These are phyloP conservation scores for Pelodytes ibericus DNA, from an alignment of 2,797 vertebrate genomes.

Conservation along the genomic window DNA sequence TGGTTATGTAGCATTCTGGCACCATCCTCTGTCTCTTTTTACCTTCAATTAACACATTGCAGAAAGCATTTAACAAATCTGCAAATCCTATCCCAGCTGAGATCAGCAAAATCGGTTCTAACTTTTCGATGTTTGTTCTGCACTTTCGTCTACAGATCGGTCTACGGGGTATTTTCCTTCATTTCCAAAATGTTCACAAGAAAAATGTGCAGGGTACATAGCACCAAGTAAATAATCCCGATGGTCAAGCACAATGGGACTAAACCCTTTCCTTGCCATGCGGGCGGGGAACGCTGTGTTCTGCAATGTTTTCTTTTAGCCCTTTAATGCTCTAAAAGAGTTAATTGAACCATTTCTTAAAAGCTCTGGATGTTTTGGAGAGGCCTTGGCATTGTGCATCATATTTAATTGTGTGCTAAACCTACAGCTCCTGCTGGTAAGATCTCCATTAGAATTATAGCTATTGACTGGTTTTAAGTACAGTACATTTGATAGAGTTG, in stretches of 20 bases:
- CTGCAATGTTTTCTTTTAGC: not conserved
- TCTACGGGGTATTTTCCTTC: not conserved
- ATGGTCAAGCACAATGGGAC: not conserved
- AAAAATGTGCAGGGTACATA: no score
- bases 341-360: constrained; percentile 15
- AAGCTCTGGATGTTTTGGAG: constrained; percentile 44
- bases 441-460: constrained; percentile 54
- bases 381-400: constrained; percentile 30
- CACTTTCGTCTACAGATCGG: not conserved
- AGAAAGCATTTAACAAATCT: not conserved
- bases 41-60: not conserved
- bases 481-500: constrained; percentile 55
- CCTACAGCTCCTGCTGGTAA: constrained; percentile 50
- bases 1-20: not conserved
- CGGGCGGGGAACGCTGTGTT: not conserved
- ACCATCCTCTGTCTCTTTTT: not conserved
- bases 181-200: no score
- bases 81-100: not conserved
- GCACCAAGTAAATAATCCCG: no score
- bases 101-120: not conserved
- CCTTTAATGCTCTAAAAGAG: not conserved
- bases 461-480: constrained; percentile 54
- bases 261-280: not conserved
- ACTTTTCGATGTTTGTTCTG: not conserved
- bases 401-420: constrained; percentile 46